Evolutionary conservation across 2,888 invertebrate species (phyloP).

Genomic region (Idaea aversata): DNA sequence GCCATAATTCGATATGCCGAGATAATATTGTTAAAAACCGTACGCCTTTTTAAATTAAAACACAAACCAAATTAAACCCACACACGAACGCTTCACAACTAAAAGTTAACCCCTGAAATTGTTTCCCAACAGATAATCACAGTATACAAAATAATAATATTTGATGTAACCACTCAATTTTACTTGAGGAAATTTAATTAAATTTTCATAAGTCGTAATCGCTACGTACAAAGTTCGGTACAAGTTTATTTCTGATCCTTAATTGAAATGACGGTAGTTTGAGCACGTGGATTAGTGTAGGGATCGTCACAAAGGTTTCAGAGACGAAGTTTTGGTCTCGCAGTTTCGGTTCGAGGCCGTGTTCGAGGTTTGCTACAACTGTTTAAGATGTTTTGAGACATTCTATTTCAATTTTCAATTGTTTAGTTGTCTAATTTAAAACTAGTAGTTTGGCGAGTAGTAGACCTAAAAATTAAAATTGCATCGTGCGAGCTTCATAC

Average conservation of each 20-base stretch:
- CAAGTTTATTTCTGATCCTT: constrained; percentile 19
- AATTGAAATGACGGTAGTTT: constrained; percentile 18
- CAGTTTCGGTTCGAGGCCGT: neutral
- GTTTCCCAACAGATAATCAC: neutral
- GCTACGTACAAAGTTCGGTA: constrained; percentile 11
- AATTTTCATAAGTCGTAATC: constrained; percentile 10
- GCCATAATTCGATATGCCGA: no score
- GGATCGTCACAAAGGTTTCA: constrained; percentile 10
- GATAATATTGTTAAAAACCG: neutral
- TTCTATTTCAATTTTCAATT: neutral
- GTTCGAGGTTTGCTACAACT: neutral
- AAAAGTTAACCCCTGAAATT: neutral
- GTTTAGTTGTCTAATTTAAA: neutral
- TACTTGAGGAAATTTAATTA: constrained; percentile 7
- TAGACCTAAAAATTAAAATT: no score
- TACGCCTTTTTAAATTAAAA: neutral
- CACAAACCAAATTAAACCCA: neutral
- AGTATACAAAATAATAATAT: neutral
- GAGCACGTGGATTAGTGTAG: neutral
- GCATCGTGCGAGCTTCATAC: no score
- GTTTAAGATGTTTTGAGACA: neutral
- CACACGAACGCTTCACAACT: neutral
- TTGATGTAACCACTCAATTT: constrained; percentile 5
- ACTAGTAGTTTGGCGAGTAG: no score
- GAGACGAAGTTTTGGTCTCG: constrained; percentile 1